phyloP scores from a whole-genome alignment of 2,888 invertebrate genomes.

The Drosophila mulleri region DNA sequence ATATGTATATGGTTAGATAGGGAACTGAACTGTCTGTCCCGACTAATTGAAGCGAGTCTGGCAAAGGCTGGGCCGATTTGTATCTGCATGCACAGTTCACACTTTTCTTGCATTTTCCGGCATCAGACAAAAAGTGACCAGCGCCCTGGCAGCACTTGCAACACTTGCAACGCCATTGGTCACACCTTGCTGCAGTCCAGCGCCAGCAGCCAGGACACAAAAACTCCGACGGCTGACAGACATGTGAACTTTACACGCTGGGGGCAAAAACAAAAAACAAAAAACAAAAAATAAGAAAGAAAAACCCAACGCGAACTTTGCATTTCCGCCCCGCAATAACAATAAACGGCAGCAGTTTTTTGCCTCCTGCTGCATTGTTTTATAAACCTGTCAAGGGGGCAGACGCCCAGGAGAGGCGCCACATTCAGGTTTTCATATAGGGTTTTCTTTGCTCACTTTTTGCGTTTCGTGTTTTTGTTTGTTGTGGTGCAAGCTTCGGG shows the following conservation, averaged over 20 bases:
- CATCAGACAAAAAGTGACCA: conserved; percentile 40
- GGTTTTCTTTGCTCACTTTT: background rate
- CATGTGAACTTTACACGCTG: conserved; percentile 67
- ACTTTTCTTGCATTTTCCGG: conserved; percentile 76
- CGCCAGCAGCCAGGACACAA: conserved; percentile 25
- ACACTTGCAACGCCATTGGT: conserved; percentile 46
- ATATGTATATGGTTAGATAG: background rate
- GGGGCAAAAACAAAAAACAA: conserved; percentile 18
- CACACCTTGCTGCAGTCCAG: conserved; percentile 48
- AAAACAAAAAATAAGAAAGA: background rate
- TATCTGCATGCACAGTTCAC: conserved; percentile 83
- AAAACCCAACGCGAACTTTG: conserved; percentile 60
- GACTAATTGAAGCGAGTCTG: conserved; percentile 78
- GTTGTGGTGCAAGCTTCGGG: background rate
- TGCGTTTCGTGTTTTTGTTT: background rate
- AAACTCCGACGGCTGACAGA: conserved; percentile 63
- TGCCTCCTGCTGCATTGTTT: conserved; percentile 52
- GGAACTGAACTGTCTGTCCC: conserved; percentile 58
- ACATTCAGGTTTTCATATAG: conserved; percentile 24
- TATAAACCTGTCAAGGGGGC: conserved; percentile 54
- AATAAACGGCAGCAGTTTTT: conserved; percentile 24
- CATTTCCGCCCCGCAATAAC: conserved; percentile 61
- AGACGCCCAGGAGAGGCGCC: conserved; percentile 56
- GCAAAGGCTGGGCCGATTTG: conserved; percentile 51
- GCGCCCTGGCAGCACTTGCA: conserved; percentile 44